Evolutionary conservation across 2,113 vertebrate species (phyloP), one percentile per base, ranked within the genome.

Genomic region (Apodemus speciosus): DNA sequence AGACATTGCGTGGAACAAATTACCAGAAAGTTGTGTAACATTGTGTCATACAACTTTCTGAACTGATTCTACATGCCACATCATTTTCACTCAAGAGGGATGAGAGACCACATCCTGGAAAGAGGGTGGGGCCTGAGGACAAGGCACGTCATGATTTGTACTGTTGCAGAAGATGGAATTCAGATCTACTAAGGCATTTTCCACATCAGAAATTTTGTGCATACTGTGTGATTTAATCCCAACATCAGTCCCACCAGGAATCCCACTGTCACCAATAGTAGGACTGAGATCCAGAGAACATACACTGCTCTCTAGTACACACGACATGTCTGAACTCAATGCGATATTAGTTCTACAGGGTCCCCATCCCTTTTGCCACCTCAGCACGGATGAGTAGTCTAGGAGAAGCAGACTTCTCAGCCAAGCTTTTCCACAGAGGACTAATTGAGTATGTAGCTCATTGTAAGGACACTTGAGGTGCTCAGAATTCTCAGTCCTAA

Each of bases 71-170:
- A 64, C 3, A 30, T 30, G 27, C 62, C 62, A 64, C 62, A 30
- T 64, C 62, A 27, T 64, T 64, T 64, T 64, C 62, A 64, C 27
- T 64, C 27, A 64, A 3, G 60, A 62, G 60, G 60, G 9, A 62
- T 62, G 25, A 27, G 10, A 30, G 85, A 93, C 51, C 83, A 92
- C 73, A 91, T 53, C 69, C 84, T 85, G 64, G 76, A 91, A 81
- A 66, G 72, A 88, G 23, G 56, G 6, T 30, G 32, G 38, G 66
- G 8, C n/a, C 87, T 60, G 32, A 72, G 81, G 15, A 30, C 14
- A 69, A 56, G n/a, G 16, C n/a, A 81, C 14, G 11, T 86, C 23
- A 11, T 40, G 16, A 9, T 69, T 68, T 75, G 38, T 25, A 4
- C 64, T 20, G 27, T 73, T 72, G 30, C 62, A 79, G 10, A 69